A percentile compares a stretch with the other conserved stretches of the same genome.
phyloP scores from a whole-genome alignment of 2,797 vertebrate species.

The Clarias laeviceps region DNA sequence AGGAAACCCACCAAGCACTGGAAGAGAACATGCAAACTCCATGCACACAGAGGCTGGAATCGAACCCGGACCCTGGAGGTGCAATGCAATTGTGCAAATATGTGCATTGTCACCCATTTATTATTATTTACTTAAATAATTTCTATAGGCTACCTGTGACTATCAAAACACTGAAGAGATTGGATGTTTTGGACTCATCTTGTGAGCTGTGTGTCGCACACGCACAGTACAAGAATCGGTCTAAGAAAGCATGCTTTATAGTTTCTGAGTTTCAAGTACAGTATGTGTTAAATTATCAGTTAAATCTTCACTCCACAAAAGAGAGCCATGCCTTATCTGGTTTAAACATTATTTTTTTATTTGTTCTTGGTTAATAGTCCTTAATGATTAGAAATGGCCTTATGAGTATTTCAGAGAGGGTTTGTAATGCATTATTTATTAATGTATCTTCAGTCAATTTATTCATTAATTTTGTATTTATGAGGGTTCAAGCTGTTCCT shows the following conservation, averaged over 20 bases:
- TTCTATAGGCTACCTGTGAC: neutral
- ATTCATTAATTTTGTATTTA: constrained; percentile 11
- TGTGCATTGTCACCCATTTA: neutral
- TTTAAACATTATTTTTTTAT: neutral
- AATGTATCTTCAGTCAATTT: neutral
- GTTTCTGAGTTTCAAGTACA: too few relatives aligned
- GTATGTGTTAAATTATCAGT: neutral
- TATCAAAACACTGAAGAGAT: neutral
- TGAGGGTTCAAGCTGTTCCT: neutral
- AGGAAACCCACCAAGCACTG: too few relatives aligned
- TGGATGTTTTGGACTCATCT: neutral
- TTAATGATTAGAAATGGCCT: neutral
- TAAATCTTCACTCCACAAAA: neutral
- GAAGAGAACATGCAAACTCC: too few relatives aligned
- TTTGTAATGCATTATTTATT: constrained; percentile 28
- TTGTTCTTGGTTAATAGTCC: neutral
- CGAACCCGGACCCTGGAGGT: too few relatives aligned
- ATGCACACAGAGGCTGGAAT: too few relatives aligned
- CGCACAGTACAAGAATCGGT: too few relatives aligned
- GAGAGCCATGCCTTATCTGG: neutral
- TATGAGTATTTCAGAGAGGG: neutral
- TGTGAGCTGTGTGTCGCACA: neutral
- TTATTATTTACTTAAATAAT: neutral
- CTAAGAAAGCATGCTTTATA: too few relatives aligned
- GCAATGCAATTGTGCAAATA: too few relatives aligned